Evolutionary conservation across 2,113 vertebrate species (phyloP).

Genomic region (Pollimyrus isidori): DNA sequence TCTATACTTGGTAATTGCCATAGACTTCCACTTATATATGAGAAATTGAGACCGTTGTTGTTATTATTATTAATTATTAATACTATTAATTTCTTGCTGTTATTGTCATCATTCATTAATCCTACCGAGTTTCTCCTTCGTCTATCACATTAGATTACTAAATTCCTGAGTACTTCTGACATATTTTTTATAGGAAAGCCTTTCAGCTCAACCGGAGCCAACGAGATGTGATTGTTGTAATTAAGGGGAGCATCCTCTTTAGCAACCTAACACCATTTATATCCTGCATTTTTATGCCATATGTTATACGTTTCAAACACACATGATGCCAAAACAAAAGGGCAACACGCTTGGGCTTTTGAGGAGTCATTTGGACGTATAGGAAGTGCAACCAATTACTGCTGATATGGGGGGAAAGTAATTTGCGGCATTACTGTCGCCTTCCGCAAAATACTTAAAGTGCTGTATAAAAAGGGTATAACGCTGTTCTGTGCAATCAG

Average conservation of each 20-base stretch:
- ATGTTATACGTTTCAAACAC: not conserved
- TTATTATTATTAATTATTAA: not conserved
- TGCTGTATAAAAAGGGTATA: not conserved
- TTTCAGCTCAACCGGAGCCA: not conserved
- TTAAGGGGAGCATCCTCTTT: not conserved
- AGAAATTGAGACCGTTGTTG: not conserved
- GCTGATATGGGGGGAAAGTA: not conserved
- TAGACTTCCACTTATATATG: not conserved
- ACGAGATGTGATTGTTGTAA: not conserved
- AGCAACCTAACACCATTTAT: not conserved
- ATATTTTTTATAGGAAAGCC: not conserved
- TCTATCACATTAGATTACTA: not conserved
- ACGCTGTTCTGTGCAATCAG: not conserved
- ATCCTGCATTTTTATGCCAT: not conserved
- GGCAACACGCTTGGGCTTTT: not conserved
- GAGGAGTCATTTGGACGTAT: not conserved
- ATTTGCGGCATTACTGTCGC: not conserved
- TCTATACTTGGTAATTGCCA: not conserved
- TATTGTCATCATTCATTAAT: not conserved
- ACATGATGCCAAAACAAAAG: not conserved
- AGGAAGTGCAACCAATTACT: not conserved
- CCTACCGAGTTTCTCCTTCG: not conserved
- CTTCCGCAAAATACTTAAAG: not conserved
- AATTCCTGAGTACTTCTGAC: not conserved
- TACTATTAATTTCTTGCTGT: not conserved